These are phyloP conservation scores for Drosophila antonietae DNA, from an alignment of 2,888 invertebrate species.

Conservation along the genomic window DNA sequence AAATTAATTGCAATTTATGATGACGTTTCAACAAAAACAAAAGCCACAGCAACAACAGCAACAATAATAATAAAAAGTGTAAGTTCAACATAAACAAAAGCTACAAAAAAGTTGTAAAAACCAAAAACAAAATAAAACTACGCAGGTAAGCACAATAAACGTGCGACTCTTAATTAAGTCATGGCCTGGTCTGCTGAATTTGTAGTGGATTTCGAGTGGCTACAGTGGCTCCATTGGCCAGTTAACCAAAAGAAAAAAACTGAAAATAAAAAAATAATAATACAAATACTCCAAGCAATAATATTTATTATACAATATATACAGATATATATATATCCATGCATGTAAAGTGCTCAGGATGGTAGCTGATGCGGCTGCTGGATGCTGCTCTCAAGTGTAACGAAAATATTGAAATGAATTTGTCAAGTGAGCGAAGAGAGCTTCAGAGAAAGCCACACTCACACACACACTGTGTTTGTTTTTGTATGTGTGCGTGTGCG, in stretches of 20 bases:
- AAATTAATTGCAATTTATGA: conserved; percentile 82
- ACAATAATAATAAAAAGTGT: conserved; percentile 42
- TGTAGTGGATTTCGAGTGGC: conserved; percentile 73
- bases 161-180: conserved; percentile 79
- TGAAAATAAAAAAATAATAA: conserved; percentile 17
- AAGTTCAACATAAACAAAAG: conserved; percentile 67
- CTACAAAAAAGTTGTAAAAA: conserved; percentile 56
- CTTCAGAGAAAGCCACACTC: conserved; percentile 27
- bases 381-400: conserved; percentile 64
- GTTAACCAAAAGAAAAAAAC: conserved; percentile 23
- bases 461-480: not conserved
- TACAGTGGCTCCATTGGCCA: conserved; percentile 63
- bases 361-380: conserved; percentile 44
- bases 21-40: conserved; percentile 75
- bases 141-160: conserved; percentile 80
- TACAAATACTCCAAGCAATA: conserved; percentile 51
- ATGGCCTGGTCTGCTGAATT: conserved; percentile 64
- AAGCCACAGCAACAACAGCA: conserved; percentile 6
- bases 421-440: conserved; percentile 53
- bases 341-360: conserved; percentile 69
- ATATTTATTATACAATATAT: conserved; percentile 50
- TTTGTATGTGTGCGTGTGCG: conserved; percentile 24
- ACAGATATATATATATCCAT: not conserved
- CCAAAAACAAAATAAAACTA: conserved; percentile 55
- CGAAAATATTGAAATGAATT: conserved; percentile 75